Base-by-base conservation (phyloP, 2,888 invertebrate species). In the Leuctra nigra region DNA sequence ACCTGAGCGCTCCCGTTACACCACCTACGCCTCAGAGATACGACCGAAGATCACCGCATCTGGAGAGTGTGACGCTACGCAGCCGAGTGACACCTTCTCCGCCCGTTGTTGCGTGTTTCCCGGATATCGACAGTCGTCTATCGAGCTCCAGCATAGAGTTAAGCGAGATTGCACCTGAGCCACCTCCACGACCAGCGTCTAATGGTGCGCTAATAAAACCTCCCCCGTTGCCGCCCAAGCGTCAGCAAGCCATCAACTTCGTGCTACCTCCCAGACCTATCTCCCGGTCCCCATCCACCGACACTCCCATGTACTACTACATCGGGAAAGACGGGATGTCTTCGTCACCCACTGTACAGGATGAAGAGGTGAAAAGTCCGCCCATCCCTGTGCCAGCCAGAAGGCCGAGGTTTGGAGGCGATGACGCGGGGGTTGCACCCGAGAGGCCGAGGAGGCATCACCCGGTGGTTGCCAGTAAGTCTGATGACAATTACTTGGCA, bases 151-250 rank as follows among this genome's bases (percentile, higher is more conserved):
- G 70, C 25, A 66, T 66, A 4, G 73, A 73, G 59, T 61, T 71
- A 41, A 55, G 53, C 55, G 72, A 73, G 53, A 58, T 61, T 56
- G 78, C 79, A 66, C 87, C 73, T 64, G 86, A 73, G 65, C 82
- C 82, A 14, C 87, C 87, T 0, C 87, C 87, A 1, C 77, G 87
- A 6, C 80, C 85, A 4, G 76, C 79, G 0, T 76, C 80, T 14
- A 81, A 80, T 69, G 77, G 79, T 63, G 62, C 73, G 13, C 73
- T 81, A 53, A 77, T 80, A 4, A 84, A 84, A 66, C 87, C 87
- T 2, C 86, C 86, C 1, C 87, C 87, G 2, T 71, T 87, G 68
- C 78, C 86, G 18, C 87, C 87, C 13, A 86, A 86, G 67, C 84
- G 85, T 62, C 80, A 82, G 63, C 74, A 76, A 41, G 76, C 74